Evolutionary conservation across 1,140 invertebrate genomes (phyloP).

Genomic region (Papilio xuthus): DNA sequence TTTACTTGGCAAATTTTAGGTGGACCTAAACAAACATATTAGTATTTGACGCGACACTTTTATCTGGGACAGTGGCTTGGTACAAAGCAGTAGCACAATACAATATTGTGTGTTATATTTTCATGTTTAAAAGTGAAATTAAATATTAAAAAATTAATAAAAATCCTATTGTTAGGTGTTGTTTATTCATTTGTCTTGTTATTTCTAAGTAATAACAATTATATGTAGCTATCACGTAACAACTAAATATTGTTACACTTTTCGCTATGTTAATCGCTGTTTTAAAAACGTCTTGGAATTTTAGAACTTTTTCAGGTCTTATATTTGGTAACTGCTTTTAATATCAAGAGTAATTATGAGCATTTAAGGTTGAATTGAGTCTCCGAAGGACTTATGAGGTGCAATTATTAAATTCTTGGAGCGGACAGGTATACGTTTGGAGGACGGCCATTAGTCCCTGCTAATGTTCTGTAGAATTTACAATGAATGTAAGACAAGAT

Average conservation of each 20-base stretch:
- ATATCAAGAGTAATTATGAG: constrained; percentile 3
- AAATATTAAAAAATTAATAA: too few species aligned
- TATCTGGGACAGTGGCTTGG: constrained; percentile 12
- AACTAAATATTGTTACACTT: too few species aligned
- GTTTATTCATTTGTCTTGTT: too few species aligned
- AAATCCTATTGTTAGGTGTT: too few species aligned
- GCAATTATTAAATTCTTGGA: constrained; percentile 27
- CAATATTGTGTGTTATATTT: not conserved
- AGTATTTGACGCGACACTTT: constrained; percentile 1
- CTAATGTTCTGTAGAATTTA: not conserved
- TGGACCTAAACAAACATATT: constrained; percentile 12
- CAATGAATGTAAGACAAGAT: not conserved
- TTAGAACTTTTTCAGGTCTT: not conserved
- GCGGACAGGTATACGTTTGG: not conserved
- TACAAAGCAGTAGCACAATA: not conserved
- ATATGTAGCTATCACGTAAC: too few species aligned
- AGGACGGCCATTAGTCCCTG: constrained; percentile 18
- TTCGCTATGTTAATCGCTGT: too few species aligned
- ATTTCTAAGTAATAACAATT: too few species aligned
- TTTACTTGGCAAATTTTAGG: constrained; percentile 11
- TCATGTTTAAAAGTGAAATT: not conserved
- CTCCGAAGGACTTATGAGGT: constrained; percentile 9
- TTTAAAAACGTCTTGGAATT: too few species aligned
- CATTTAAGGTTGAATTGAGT: constrained; percentile 4
- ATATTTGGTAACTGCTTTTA: not conserved